phyloP scores from a whole-genome alignment of 2,797 vertebrate species.

The Momotus momota region DNA sequence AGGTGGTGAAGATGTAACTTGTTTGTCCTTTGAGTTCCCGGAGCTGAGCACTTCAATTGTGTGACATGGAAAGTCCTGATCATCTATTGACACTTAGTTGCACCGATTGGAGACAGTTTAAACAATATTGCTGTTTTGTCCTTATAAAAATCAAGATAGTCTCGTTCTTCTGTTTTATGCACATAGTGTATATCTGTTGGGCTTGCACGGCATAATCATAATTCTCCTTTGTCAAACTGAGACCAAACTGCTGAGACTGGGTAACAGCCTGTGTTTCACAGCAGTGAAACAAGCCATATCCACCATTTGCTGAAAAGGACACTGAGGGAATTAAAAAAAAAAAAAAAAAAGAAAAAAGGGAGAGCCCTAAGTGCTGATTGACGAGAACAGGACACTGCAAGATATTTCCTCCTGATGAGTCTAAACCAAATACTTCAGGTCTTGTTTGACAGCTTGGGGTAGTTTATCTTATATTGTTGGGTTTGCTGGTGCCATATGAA shows the following conservation, averaged over 20 bases:
- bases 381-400: constrained; percentile 47
- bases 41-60: neutral
- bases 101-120: neutral
- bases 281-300: neutral
- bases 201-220: accelerated
- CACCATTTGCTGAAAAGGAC: constrained; percentile 1
- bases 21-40: neutral
- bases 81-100: neutral
- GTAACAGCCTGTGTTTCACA: neutral
- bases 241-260: neutral
- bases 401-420: constrained; percentile 63
- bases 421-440: constrained; percentile 47
- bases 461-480: constrained; percentile 20
- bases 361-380: constrained; percentile 1
- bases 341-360: neutral
- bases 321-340: neutral
- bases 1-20: neutral
- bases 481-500: neutral
- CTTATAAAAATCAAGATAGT: neutral
- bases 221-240: neutral
- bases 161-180: neutral
- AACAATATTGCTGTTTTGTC: neutral
- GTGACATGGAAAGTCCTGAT: neutral
- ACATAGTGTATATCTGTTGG: neutral
- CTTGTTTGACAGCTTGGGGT: constrained; percentile 14